Base-by-base conservation (phyloP, 1,140 invertebrate genomes). In the Zaprionus camerounensis region DNA sequence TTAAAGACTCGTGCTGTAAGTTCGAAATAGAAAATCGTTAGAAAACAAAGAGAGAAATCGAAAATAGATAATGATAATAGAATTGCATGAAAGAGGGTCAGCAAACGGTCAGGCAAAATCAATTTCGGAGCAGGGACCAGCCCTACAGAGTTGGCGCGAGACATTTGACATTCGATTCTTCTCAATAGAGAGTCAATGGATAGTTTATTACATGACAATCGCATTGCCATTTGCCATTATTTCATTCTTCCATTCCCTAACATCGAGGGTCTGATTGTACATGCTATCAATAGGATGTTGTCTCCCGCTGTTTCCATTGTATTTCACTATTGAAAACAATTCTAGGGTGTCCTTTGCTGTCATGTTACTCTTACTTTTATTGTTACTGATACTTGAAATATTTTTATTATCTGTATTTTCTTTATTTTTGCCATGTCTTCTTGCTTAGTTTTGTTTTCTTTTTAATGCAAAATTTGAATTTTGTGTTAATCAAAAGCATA, bases 161-260 rank as follows among this genome's bases (percentile, higher is more conserved):
- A 41, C 15, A n/a, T 41, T 41, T 7, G 5, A 41, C 15, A 41
- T 2, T n/a, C 15, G 4, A n/a, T 46, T 17, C 41, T 46, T 46
- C n/a, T 3, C 7, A 46, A 71, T 74, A 65, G 53, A 66, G 36
- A 75, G 49, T 73, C 79, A 80, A 86, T 81, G 71, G 56, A 64
- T 77, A 79, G 66, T 79, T 79, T 64, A 83, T 80, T 74, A 80
- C 76, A 81, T 78, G 59, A 81, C 75, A 84, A 71, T 78, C 53
- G 59, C 38, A 68, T 71, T 59, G 67, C 55, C 65, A 63, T 74
- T 80, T 77, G 65, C 65, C 69, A 69, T 66, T 67, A 28, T 69
- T 41, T 20, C 34, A 69, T 53, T 67, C 36, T 69, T 41, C 20
- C 26, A 65, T 53, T 34, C 9, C 9, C 7, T 34, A 11, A 2